phyloP scores from a whole-genome alignment of 2,888 invertebrate genomes.

The Endotricha flammealis region DNA sequence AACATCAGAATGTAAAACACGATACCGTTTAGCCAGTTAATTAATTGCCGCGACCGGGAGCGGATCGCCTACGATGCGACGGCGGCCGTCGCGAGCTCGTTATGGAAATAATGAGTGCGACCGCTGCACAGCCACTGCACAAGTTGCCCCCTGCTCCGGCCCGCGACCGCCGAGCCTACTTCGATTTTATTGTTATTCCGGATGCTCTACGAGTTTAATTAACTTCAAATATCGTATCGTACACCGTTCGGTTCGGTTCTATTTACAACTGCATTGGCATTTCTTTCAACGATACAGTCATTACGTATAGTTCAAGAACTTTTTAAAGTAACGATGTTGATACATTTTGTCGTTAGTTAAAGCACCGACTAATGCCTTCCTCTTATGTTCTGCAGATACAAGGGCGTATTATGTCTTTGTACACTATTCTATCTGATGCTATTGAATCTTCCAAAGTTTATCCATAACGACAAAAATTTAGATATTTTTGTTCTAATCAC shows the following conservation, averaged over 20 bases:
- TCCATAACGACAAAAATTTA: no score
- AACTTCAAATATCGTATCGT: slow-evolving; percentile 23
- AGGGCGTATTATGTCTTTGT: no score
- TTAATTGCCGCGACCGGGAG: slow-evolving; percentile 67
- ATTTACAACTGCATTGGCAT: no score
- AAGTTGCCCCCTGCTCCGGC: slow-evolving; percentile 41
- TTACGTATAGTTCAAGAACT: no score
- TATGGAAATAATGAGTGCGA: slow-evolving; percentile 70
- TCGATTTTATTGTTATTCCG: slow-evolving; percentile 50
- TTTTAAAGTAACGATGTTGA: no score
- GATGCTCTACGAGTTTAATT: slow-evolving; percentile 44
- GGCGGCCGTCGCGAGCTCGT: slow-evolving; percentile 61
- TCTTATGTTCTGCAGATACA: no score
- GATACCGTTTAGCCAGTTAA: slow-evolving; percentile 75
- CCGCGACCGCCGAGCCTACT: slow-evolving; percentile 31
- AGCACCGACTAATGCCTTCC: no score
- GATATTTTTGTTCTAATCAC: no score
- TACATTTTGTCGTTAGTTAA: no score
- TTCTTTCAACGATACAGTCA: no score
- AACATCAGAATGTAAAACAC: slow-evolving; percentile 75
- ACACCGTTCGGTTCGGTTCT: slow-evolving; percentile 8
- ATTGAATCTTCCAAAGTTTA: no score
- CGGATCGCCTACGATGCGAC: slow-evolving; percentile 27
- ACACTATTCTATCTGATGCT: no score
- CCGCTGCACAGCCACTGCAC: slow-evolving; percentile 46